Base-by-base conservation (phyloP, 2,113 vertebrate species). In the Colinus virginianus region DNA sequence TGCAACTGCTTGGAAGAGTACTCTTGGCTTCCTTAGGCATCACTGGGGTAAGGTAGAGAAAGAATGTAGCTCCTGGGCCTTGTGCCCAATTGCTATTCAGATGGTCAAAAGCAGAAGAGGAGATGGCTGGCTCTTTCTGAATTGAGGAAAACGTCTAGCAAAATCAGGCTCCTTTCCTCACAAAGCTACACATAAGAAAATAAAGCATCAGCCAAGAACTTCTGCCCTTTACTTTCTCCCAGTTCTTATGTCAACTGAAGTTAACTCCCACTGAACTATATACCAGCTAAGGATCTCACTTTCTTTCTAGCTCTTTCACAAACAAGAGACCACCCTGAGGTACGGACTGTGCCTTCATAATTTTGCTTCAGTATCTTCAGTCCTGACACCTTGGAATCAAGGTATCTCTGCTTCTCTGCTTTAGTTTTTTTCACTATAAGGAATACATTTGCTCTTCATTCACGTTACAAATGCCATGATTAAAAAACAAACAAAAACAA, bases 21-120 rank as follows among this genome's bases (percentile, higher is more conserved):
- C 92, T 93, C 92, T 59, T 89, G 78, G 93, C 96, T 93, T 84
- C 92, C 59, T 93, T 69, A 90, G 79, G 64, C 69, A 9, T 75
- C 93, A 90, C 88, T 71, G 79, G 93, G 90, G 94, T 95, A 95
- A 93, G 86, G 92, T 88, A 72, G 79, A 93, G 88, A 93, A 96
- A 93, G 88, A 91, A 96, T 93, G 85, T 83, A 88, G 76, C 68
- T 95, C 48, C 92, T 86, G 93, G 96, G 96, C 92, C 93, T 43
- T 78, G 66, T 94, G 95, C 93, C 96, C 51, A 0, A 17, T n/a
- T 91, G 68, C 92, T 70, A 86, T 94, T 95, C 84, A 90, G 64
- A 88, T 40, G 88, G 95, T 91, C 90, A 72, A 86, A 95, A 90
- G 77, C 72, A 84, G 68, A 53, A 91, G 2, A 91, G 94, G 93